Evolutionary conservation across 2,113 vertebrate species (phyloP), one percentile per base, ranked within the genome.

Genomic region (Chlorodrepanis virens): DNA sequence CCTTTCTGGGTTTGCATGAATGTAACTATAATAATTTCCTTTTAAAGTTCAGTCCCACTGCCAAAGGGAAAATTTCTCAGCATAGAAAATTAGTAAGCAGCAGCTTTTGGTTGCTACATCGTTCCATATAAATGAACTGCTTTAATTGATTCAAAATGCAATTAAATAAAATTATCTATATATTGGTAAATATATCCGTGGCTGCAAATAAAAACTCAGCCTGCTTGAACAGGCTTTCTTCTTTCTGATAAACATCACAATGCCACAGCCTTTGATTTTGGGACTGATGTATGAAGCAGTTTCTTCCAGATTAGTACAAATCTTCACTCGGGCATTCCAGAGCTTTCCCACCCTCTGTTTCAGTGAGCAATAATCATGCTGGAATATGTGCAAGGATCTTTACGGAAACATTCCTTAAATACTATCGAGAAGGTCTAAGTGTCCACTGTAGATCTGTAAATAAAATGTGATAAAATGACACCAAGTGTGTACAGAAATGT

Each of bases 131-230:
- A 91, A 71, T 71, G 53, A 87, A 33, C 40, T 47, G 17, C 72
- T 92, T 86, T 89, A 85, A 85, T 56, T 90, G 68, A 94, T 78
- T 90, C 52, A 60, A 87, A 90, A 92, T 72, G 61, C 61, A 95
- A 76, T 89, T 81, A 94, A 94, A 68, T 77, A 68, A 74, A 89
- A 84, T 75, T 79, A 87, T 71, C 65, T 84, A n/a, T 49, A 42
- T 68, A 67, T 64, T 84, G 52, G 50, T 52, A 94, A 83, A 71
- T 1, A 11, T 23, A 83, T n/a, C 60, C 20, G 2, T 65, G 75
- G 42, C 64, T 78, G 53, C 61, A 87, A 82, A 87, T 84, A 78
- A 82, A 91, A 84, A 42, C 7, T 28, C 49, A 68, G 47, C 52
- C 15, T 54, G 24, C 53, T 42, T 70, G 60, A 89, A 28, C 29